phyloP scores from a whole-genome alignment of 2,113 vertebrate species.

The Amblyornis subalaris region DNA sequence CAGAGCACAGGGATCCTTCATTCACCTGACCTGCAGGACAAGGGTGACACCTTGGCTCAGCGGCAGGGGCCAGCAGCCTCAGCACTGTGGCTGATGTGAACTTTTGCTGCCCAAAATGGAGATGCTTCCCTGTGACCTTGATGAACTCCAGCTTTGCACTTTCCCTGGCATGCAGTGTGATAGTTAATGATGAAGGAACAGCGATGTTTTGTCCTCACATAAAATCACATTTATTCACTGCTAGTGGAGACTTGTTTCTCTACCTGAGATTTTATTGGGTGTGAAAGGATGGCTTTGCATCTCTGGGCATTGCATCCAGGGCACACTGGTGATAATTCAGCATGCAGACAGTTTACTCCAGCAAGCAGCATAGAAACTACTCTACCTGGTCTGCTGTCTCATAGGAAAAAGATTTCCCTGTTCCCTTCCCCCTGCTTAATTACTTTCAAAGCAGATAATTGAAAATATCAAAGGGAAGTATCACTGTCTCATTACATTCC shows the following conservation, averaged over 20 bases:
- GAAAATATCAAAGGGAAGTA: slow-evolving; percentile 64
- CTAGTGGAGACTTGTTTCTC: not conserved
- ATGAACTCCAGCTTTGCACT: not conserved
- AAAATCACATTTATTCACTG: not conserved
- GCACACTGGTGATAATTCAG: not conserved
- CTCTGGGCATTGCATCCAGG: not conserved
- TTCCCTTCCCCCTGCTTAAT: not conserved
- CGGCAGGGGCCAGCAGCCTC: not conserved
- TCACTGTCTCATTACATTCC: slow-evolving; percentile 56
- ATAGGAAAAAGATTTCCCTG: not conserved
- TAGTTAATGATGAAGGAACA: not conserved
- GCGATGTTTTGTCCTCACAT: not conserved
- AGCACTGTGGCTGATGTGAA: not conserved
- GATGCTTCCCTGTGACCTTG: accelerated
- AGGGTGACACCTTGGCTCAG: not conserved
- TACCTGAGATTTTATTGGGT: not conserved
- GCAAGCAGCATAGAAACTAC: not conserved
- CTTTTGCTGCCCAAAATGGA: not conserved
- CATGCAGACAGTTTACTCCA: not conserved
- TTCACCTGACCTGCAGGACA: not conserved
- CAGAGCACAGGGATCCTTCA: not conserved
- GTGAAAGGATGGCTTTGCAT: not conserved
- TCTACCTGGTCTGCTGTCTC: not conserved
- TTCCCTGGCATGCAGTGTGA: not conserved
- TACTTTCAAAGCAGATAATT: slow-evolving; percentile 53